phyloP scores from a whole-genome alignment of 2,113 vertebrate species.

The Picathartes gymnocephalus region DNA sequence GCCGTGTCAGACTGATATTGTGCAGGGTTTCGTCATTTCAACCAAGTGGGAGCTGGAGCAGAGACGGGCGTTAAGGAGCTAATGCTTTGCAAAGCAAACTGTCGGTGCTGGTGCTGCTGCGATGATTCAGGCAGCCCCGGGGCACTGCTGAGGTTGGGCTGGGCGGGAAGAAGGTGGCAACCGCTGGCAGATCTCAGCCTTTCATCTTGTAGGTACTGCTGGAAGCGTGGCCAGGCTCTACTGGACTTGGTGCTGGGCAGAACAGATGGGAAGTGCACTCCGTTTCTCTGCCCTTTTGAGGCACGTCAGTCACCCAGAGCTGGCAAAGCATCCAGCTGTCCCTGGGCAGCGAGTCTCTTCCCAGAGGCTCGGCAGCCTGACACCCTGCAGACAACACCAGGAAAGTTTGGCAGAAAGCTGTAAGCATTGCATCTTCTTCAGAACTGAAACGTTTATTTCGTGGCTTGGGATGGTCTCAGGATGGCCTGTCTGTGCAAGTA shows the following conservation, averaged over 20 bases:
- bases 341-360: neutral
- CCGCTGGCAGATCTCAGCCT: neutral
- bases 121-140: neutral
- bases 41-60: neutral
- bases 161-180: neutral
- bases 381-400: neutral
- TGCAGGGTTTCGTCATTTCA: neutral
- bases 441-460: neutral
- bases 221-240: neutral
- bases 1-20: neutral
- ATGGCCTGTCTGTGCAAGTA: conserved; percentile 33
- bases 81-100: neutral
- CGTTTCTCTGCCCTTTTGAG: neutral
- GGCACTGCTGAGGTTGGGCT: neutral
- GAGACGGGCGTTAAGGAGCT: neutral
- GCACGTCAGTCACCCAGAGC: fast-evolving
- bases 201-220: neutral
- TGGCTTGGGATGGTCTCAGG: neutral
- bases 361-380: neutral
- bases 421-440: neutral
- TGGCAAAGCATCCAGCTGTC: neutral
- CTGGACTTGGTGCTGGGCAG: neutral
- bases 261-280: neutral
- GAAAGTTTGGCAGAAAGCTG: neutral
- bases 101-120: neutral